A percentile compares a stretch with the other conserved stretches of the same genome.
Conservation (phyloP, 2,113 vertebrate species). For the Plotosus lineatus region DNA sequence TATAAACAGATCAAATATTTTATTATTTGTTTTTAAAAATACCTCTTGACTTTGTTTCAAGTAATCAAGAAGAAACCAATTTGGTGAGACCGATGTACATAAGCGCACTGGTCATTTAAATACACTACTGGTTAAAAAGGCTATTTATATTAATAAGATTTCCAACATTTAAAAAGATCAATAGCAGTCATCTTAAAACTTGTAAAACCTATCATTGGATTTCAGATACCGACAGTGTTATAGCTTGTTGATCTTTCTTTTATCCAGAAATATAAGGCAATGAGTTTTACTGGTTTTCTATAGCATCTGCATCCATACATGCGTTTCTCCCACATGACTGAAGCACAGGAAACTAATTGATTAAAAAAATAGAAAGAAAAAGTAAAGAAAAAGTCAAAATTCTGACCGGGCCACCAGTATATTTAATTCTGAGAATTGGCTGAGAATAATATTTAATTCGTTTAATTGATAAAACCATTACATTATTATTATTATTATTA, state of each 20-base stretch:
- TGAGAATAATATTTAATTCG: conserved; percentile 1
- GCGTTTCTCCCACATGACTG: not conserved
- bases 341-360: not conserved
- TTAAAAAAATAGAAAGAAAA: too few relatives aligned
- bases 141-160: not conserved
- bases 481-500: not conserved
- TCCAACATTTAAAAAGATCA: not conserved
- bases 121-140: not conserved
- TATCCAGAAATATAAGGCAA: not conserved
- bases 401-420: not conserved
- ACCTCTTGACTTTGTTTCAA: too few relatives aligned
- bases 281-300: not conserved
- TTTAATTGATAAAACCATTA: not conserved
- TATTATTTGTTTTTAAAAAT: too few relatives aligned
- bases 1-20: too few relatives aligned
- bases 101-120: not conserved
- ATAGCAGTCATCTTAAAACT: not conserved
- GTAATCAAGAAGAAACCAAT: too few relatives aligned
- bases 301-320: not conserved
- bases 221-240: not conserved
- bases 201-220: not conserved
- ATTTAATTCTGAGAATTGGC: not conserved
- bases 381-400: not conserved
- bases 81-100: not conserved
- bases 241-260: not conserved